Base-by-base conservation (phyloP, 1,140 invertebrate species). In the Cotesia vestalis region DNA sequence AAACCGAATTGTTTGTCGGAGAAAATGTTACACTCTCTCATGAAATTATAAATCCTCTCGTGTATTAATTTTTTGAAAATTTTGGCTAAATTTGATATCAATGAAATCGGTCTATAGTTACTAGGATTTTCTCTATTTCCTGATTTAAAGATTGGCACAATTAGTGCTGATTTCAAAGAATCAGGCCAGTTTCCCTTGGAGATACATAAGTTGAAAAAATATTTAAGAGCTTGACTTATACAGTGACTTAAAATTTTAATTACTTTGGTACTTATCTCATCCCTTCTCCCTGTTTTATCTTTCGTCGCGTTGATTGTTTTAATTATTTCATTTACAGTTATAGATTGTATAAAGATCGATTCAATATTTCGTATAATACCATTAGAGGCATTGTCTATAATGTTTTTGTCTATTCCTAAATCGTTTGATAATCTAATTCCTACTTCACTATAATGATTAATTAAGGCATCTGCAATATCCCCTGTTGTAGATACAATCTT, bases 1-100 rank as follows among this genome's bases (percentile, higher is more conserved):
- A 55, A 55, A 55, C 52, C 52, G 52, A 55, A 55, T 4, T 55
- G 4, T 55, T 55, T 55, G 52, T 55, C 52, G 11, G 52, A 55
- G 14, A 55, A 55, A 55, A 55, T 55, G 3, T 55, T 55, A 55
- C 52, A 55, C 4, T 12, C 4, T n/a, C 1, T 55, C 52, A 55
- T 55, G 14, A 55, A 55, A 4, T 55, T 17, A 55, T 55, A 55
- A 55, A 55, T 17, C 52, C 14, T 55, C 11, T n/a, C 14, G 14
- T 55, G 52, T 55, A 55, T 55, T 55, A 55, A 12, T 55, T 55
- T 55, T 55, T 55, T 4, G 3, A 55, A 55, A 55, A 55, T 55
- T 55, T 55, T 55, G 52, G 52, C 52, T 55, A 55, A 55, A 55
- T 55, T 55, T n/a, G 52, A 55, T 2, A 55, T 55, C 14, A 55